phyloP scores from a whole-genome alignment of 2,797 vertebrate genomes.

The Arnoldichthys spilopterus region DNA sequence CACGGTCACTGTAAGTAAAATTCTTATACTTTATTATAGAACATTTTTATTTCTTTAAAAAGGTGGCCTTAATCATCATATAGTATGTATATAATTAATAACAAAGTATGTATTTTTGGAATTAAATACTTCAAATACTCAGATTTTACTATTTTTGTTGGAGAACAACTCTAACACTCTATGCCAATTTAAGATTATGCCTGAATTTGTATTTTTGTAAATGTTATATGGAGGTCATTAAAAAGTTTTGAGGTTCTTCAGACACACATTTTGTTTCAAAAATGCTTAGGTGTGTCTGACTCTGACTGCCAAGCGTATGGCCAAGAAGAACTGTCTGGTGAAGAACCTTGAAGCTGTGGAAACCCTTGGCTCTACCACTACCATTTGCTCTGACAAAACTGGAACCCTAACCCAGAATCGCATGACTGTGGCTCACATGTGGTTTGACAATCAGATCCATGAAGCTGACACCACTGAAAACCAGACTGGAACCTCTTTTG shows the following conservation, averaged over 20 bases:
- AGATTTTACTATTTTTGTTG: too few species aligned
- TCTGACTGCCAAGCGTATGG: conserved; percentile 96
- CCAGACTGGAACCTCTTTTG: conserved; percentile 91
- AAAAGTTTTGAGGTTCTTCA: neutral
- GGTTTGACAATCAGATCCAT: conserved; percentile 93
- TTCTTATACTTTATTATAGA: neutral
- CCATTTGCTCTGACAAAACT: conserved; percentile 92
- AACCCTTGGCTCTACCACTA: conserved; percentile 92
- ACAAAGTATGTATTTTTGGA: too few species aligned
- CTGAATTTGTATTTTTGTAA: too few species aligned
- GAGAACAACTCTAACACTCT: too few species aligned
- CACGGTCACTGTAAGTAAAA: conserved; percentile 83
- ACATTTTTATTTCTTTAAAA: too few species aligned
- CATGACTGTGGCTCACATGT: conserved; percentile 94
- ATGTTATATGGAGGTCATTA: neutral
- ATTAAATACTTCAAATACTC: too few species aligned
- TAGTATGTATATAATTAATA: too few species aligned
- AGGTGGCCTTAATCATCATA: too few species aligned
- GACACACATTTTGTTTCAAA: neutral
- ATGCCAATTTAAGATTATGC: too few species aligned
- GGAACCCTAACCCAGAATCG: conserved; percentile 92
- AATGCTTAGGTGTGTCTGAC: conserved; percentile 89
- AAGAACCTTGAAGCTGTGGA: conserved; percentile 97
- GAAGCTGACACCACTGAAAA: conserved; percentile 91
- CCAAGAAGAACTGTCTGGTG: conserved; percentile 95